Percentiles rank a stretch among this genome's conserved stretches.
These are phyloP conservation scores for Lumbricus terrestris DNA, from an alignment of 2,888 invertebrate genomes.

Conservation along the genomic window DNA sequence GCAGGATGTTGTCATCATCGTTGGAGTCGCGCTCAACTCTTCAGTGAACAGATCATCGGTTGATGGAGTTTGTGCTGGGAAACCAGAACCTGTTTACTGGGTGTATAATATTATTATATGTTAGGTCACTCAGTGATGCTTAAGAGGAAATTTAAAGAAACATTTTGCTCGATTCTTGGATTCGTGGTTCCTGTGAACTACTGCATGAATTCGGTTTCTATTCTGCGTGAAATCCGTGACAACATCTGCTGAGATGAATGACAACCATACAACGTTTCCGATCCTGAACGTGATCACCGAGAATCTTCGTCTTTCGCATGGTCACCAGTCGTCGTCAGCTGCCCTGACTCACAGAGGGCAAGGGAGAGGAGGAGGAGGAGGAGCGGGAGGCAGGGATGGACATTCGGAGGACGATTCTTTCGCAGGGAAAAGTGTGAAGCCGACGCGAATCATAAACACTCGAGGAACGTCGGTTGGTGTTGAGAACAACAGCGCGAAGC, in stretches of 20 bases:
- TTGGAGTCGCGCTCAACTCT: background rate
- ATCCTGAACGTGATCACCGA: slow-evolving; percentile 23
- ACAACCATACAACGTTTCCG: slow-evolving; percentile 15
- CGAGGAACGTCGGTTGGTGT: background rate
- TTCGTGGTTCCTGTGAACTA: background rate
- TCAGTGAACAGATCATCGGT: background rate
- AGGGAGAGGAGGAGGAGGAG: background rate
- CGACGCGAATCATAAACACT: background rate
- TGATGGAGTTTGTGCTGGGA: background rate
- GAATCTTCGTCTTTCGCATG: slow-evolving; percentile 18
- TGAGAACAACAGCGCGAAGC: background rate
- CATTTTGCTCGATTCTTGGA: background rate
- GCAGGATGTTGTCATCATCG: background rate
- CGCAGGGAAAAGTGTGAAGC: background rate
- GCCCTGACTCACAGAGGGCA: background rate
- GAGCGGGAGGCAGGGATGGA: background rate
- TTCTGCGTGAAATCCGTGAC: background rate
- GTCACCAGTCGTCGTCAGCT: background rate
- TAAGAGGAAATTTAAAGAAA: background rate
- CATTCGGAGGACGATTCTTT: background rate
- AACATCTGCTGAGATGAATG: background rate
- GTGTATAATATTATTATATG: too few species aligned
- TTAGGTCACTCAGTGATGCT: background rate
- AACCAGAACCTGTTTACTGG: too few species aligned
- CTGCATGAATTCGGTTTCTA: background rate